Evolutionary conservation across 1,140 invertebrate genomes (phyloP).

Genomic region (Paraescarpia echinospica): DNA sequence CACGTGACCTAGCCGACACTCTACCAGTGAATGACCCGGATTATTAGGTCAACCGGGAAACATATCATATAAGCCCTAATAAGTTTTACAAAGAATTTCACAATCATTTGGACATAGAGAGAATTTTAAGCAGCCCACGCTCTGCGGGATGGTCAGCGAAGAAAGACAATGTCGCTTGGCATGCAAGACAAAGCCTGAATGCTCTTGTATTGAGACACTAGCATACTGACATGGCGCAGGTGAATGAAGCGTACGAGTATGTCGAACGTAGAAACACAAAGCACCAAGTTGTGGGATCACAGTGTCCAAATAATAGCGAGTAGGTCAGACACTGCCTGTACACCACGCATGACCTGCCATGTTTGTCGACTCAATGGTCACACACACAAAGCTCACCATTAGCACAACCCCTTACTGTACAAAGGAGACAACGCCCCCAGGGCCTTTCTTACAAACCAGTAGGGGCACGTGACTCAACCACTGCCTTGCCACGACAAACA

Average conservation of each 20-base stretch:
- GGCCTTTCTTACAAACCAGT: not conserved
- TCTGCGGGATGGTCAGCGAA: not conserved
- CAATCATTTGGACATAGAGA: not conserved
- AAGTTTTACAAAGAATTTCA: not conserved
- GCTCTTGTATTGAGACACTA: not conserved
- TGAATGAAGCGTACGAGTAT: not conserved
- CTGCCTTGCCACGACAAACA: not conserved
- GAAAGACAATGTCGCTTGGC: not conserved
- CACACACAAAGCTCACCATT: not conserved
- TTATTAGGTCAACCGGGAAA: not conserved
- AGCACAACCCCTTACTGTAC: not conserved
- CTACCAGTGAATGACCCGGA: not conserved
- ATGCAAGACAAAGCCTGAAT: not conserved
- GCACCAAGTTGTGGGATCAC: not conserved
- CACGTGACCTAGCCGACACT: not conserved
- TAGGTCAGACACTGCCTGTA: not conserved
- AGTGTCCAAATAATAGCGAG: not conserved
- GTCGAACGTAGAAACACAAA: not conserved
- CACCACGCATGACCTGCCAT: not conserved
- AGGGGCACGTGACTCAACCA: not conserved
- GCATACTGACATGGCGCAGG: not conserved
- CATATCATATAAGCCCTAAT: not conserved
- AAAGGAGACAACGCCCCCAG: not conserved
- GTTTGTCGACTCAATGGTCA: not conserved
- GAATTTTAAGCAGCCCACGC: not conserved